These are phyloP conservation scores for Drosophila bipectinata DNA, from an alignment of 1,140 invertebrate genomes.

Conservation along the genomic window DNA sequence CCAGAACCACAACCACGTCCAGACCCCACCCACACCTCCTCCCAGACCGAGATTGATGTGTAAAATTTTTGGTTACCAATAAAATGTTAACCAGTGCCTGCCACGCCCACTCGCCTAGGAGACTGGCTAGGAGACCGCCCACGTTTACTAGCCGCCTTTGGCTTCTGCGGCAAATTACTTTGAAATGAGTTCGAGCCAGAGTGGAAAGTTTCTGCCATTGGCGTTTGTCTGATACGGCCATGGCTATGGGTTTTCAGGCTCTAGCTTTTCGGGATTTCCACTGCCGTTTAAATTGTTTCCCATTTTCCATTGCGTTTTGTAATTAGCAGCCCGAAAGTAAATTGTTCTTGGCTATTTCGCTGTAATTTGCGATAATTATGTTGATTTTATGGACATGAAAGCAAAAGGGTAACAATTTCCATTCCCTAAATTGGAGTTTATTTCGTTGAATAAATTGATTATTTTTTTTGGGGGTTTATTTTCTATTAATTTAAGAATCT, in stretches of 20 bases:
- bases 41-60: slow-evolving; percentile 62
- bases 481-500: not conserved
- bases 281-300: slow-evolving; percentile 62
- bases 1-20: slow-evolving; percentile 34
- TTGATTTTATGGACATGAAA: slow-evolving; percentile 69
- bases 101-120: slow-evolving; percentile 3
- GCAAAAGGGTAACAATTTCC: slow-evolving; percentile 13
- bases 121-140: slow-evolving; percentile 2
- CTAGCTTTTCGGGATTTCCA: not conserved
- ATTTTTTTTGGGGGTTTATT: not conserved
- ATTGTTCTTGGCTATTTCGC: slow-evolving; percentile 57
- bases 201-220: slow-evolving; percentile 48
- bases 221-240: slow-evolving; percentile 13
- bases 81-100: slow-evolving; percentile 66
- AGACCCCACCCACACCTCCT: not conserved
- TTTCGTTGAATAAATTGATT: slow-evolving; percentile 13
- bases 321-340: slow-evolving; percentile 57
- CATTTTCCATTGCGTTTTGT: slow-evolving; percentile 25
- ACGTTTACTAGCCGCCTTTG: slow-evolving; percentile 2
- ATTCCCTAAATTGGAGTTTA: slow-evolving; percentile 31
- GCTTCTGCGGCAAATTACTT: slow-evolving; percentile 74
- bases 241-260: slow-evolving; percentile 15
- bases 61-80: slow-evolving; percentile 79
- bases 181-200: slow-evolving; percentile 61
- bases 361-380: slow-evolving; percentile 79